Base-by-base conservation (phyloP, 2,113 vertebrate genomes). In the Chaetodon auriga region DNA sequence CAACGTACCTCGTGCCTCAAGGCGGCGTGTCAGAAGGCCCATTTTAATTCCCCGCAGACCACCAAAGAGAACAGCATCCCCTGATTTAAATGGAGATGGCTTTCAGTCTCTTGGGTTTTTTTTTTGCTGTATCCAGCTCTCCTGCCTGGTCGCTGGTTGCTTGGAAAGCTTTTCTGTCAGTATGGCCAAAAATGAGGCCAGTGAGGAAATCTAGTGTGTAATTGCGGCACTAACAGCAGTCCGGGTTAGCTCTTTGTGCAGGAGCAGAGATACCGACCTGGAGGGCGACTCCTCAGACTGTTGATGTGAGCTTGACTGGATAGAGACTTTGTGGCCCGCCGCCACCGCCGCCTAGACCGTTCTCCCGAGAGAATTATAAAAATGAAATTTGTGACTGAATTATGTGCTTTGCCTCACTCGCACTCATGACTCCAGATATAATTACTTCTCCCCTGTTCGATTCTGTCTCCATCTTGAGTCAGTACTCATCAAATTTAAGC, bases 171-270 rank as follows among this genome's bases (percentile, higher is more conserved):
- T 53, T 30, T 66, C 57, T 78, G 78, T 71, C 80, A 79, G 75
- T 41, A 15, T 36, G 51, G 65, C 68, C 21, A 71, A 15, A 88
- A 83, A 79, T 35, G 55, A 83, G 73, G 77, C 77, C 81, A 62
- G 53, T 46, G 72, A 87, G 81, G 69, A 90, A 89, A 89, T 83
- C 49, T 60, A 70, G 77, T 85, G 73, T 92, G 87, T 89, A 87
- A 90, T 92, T 88, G 82, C 71, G 51, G 49, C 51, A 46, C 57
- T 78, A 72, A 83, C 72, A 68, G 80, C 64, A 68, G 84, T 62
- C 70, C 0, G n/a, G 54, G 48, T 69, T 51, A 30, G 53, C 70
- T 70, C 64, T 81, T 57, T 82, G 84, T 86, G 82, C 84, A 16
- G 78, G 57, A 68, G 38, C 78, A 57, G 68, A 86, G 84, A 87